These are phyloP conservation scores for Moxostoma hubbsi DNA, from an alignment of 2,797 vertebrate species.

Conservation along the genomic window DNA sequence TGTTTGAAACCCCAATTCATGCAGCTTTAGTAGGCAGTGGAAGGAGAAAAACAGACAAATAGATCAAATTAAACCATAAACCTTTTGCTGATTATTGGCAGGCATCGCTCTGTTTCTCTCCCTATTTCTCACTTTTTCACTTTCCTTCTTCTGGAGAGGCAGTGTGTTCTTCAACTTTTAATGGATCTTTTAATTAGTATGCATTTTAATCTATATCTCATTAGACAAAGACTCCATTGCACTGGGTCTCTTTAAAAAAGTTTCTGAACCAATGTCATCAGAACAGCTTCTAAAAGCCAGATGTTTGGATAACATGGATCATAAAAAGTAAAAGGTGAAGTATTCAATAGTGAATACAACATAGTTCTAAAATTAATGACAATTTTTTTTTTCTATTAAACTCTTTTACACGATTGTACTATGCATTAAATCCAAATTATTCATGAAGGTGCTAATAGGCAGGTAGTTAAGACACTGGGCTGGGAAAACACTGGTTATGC, in stretches of 20 bases:
- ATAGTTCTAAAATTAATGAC: too few relatives aligned
- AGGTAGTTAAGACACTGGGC: too few relatives aligned
- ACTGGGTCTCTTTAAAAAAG: constrained; percentile 11
- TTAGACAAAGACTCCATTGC: constrained; percentile 45
- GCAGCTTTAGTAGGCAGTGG: not conserved
- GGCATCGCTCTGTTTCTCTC: not conserved
- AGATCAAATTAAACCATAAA: not conserved
- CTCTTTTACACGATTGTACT: too few relatives aligned
- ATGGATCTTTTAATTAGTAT: constrained; percentile 62
- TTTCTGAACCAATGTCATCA: not conserved
- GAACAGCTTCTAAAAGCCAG: not conserved
- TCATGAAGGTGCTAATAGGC: too few relatives aligned
- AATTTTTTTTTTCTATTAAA: too few relatives aligned
- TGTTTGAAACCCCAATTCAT: too few relatives aligned
- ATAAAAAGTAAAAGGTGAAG: too few relatives aligned
- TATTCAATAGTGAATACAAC: too few relatives aligned
- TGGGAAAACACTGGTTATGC: too few relatives aligned
- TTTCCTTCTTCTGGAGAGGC: constrained; percentile 20
- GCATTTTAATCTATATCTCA: constrained; percentile 61
- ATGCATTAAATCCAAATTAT: too few relatives aligned
- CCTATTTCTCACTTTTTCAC: not conserved
- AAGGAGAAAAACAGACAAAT: not conserved
- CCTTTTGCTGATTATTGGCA: constrained; percentile 25
- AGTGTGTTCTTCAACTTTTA: constrained; percentile 53
- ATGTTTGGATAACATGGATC: not conserved